These are phyloP conservation scores for Amazona ochrocephala DNA, from an alignment of 2,797 vertebrate genomes.

Conservation along the genomic window DNA sequence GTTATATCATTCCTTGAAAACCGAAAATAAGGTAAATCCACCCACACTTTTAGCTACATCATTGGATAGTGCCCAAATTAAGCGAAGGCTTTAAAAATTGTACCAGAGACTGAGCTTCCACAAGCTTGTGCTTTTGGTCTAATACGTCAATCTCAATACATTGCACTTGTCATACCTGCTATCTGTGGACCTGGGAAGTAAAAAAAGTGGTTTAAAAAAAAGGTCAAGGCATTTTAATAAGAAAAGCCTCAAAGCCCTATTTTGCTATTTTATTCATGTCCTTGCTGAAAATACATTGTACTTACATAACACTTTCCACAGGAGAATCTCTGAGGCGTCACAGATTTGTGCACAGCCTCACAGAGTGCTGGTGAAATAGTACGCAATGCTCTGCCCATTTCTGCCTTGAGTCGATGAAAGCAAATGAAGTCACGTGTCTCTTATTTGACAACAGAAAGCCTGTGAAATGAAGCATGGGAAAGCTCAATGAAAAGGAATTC, in stretches of 20 bases:
- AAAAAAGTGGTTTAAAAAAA: neutral
- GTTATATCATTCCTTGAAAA: conserved; percentile 43
- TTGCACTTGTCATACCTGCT: neutral
- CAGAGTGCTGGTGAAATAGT: neutral
- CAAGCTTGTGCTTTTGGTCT: neutral
- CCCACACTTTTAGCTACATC: conserved; percentile 8
- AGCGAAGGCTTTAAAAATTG: conserved; percentile 25
- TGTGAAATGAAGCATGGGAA: neutral
- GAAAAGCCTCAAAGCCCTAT: neutral
- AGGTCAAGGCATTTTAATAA: neutral
- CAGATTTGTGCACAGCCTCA: neutral
- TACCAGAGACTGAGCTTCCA: neutral
- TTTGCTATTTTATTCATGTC: neutral
- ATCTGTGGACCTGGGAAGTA: neutral
- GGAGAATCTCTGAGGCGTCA: neutral
- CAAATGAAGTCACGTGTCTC: neutral
- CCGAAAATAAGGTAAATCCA: conserved; percentile 50
- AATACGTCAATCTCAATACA: neutral
- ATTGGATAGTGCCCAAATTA: conserved; percentile 54
- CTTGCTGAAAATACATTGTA: neutral
- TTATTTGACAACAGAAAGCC: neutral
- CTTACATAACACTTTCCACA: neutral
- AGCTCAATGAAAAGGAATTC: neutral
- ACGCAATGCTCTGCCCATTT: neutral
- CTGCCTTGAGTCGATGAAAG: neutral